Conservation (phyloP, 2,113 vertebrate genomes). For the Lophura nycthemera region DNA sequence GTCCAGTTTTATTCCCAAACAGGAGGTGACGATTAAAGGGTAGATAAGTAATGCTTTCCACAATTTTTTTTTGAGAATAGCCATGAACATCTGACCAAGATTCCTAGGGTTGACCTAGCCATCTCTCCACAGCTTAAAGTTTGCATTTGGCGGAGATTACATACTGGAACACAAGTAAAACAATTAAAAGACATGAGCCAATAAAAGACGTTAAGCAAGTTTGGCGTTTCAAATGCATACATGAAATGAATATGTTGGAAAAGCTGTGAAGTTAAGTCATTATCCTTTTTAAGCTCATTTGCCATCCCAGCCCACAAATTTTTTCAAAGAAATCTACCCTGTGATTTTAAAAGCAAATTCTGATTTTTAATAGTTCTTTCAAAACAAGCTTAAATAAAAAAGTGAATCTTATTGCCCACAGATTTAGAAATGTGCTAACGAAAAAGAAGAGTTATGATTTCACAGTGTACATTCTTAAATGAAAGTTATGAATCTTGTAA, state of each 20-base stretch:
- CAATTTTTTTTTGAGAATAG: background rate
- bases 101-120: background rate
- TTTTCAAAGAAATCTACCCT: conserved; percentile 35
- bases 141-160: background rate
- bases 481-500: conserved; percentile 27
- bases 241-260: background rate
- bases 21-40: background rate
- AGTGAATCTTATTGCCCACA: conserved; percentile 54
- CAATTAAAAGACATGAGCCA: background rate
- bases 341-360: conserved; percentile 47
- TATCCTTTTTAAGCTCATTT: background rate
- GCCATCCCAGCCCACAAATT: rapidly evolving
- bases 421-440: conserved; percentile 57
- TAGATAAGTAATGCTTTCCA: background rate
- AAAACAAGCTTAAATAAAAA: conserved; percentile 59
- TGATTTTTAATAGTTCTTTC: conserved; percentile 64
- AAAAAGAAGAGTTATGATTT: conserved; percentile 49
- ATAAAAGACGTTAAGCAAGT: background rate
- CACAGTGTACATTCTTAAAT: conserved; percentile 69
- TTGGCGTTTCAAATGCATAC: background rate
- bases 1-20: background rate
- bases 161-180: background rate
- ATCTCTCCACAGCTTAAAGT: background rate
- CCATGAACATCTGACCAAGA: background rate
- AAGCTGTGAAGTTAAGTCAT: background rate